A percentile compares a stretch with the other conserved stretches of the same genome.
phyloP scores from a whole-genome alignment of 1,140 invertebrate genomes.

The Brachionus rotundiformis region DNA sequence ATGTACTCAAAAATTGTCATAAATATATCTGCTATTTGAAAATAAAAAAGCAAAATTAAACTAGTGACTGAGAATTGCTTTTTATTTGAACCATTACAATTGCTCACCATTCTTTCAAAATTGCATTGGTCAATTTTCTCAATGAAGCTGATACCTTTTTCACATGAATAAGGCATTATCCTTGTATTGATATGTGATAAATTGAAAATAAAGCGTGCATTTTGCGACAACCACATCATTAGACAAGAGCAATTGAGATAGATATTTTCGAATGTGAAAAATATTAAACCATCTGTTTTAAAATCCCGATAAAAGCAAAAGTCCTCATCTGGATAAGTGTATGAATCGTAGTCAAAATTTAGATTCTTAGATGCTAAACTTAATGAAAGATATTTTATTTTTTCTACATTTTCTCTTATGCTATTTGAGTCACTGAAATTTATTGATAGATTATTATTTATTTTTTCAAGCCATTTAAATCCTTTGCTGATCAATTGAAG shows the following conservation, averaged over 20 bases:
- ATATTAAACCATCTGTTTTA: not conserved
- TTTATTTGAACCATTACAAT: not conserved
- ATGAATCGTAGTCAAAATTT: not conserved
- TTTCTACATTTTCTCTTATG: not conserved
- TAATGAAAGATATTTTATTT: not conserved
- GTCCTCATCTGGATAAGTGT: not conserved
- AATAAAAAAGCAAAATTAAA: not conserved
- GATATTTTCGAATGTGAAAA: not conserved
- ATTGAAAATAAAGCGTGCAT: not conserved
- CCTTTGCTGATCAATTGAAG: not conserved
- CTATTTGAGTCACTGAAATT: not conserved
- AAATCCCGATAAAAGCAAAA: not conserved
- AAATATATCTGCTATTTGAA: not conserved
- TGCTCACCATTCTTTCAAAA: not conserved
- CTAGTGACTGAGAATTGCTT: not conserved
- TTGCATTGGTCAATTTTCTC: not conserved
- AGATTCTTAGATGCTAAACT: not conserved
- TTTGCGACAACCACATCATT: not conserved
- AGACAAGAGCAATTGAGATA: not conserved
- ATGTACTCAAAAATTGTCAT: not conserved
- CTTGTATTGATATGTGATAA: not conserved
- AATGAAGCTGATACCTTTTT: not conserved
- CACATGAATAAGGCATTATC: not conserved
- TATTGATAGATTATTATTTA: not conserved
- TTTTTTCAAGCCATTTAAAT: not conserved